Conservation (phyloP, 2,797 vertebrate genomes). For the Hypotaenidia okinawae region DNA sequence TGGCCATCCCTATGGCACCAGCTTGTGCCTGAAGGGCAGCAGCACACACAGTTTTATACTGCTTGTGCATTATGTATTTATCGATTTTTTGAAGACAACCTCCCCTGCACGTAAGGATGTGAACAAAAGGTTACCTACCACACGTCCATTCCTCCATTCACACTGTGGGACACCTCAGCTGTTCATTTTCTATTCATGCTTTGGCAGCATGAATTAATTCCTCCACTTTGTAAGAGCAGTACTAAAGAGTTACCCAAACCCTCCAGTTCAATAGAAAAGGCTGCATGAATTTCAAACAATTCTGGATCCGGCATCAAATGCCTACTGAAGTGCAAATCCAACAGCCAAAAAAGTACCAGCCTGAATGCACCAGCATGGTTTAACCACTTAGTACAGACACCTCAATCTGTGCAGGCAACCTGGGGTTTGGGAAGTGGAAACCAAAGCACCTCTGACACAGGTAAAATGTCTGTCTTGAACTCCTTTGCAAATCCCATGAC, state of each 20-base stretch:
- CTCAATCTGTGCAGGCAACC: rapidly evolving
- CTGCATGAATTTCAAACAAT: neutral
- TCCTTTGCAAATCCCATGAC: neutral
- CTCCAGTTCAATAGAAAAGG: neutral
- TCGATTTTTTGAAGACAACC: neutral
- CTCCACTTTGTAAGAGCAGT: neutral
- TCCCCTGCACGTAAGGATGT: neutral
- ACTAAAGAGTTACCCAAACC: neutral
- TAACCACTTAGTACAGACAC: neutral
- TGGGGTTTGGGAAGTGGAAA: neutral
- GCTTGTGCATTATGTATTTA: too few species aligned
- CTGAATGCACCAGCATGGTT: neutral
- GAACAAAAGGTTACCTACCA: neutral
- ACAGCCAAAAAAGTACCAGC: neutral
- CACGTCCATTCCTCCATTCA: neutral
- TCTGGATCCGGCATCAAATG: rapidly evolving
- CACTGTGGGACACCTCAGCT: neutral
- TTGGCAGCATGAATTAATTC: neutral
- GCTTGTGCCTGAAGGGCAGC: neutral
- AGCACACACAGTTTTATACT: neutral
- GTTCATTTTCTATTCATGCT: neutral
- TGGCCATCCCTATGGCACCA: neutral
- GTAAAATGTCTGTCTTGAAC: rapidly evolving
- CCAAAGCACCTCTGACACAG: neutral
- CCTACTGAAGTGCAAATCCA: neutral